phyloP scores from a whole-genome alignment of 2,113 vertebrate species.

The Numenius arquata region DNA sequence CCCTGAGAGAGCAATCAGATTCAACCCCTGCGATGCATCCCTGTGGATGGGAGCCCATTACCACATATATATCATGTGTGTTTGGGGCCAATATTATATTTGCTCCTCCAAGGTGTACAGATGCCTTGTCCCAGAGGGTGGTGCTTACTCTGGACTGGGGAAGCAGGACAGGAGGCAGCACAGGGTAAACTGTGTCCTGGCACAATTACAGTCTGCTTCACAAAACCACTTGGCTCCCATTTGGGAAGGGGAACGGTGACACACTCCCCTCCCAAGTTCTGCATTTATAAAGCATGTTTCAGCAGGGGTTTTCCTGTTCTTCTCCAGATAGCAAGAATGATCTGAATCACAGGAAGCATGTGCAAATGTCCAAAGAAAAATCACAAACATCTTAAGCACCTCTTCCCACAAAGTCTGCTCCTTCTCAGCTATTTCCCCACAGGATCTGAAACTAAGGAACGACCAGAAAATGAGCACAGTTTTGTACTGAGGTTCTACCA shows the following conservation, averaged over 20 bases:
- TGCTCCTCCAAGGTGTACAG: background rate
- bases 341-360: background rate
- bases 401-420: background rate
- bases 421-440: background rate
- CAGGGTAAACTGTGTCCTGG: background rate
- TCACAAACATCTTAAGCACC: background rate
- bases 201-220: background rate
- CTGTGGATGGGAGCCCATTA: background rate
- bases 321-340: background rate
- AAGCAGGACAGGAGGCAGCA: background rate
- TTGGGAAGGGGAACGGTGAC: background rate
- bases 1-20: background rate
- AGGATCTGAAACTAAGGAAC: background rate
- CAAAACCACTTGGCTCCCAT: background rate
- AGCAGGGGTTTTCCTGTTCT: background rate
- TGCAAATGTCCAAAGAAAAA: background rate
- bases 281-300: background rate
- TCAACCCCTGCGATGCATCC: background rate
- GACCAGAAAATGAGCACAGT: accelerated
- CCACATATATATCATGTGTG: accelerated
- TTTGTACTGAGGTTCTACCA: background rate
- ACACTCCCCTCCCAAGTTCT: background rate
- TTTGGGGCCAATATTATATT: background rate
- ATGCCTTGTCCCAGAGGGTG: background rate
- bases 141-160: background rate